phyloP scores from a whole-genome alignment of 2,797 vertebrate species.

The Manis pentadactyla region DNA sequence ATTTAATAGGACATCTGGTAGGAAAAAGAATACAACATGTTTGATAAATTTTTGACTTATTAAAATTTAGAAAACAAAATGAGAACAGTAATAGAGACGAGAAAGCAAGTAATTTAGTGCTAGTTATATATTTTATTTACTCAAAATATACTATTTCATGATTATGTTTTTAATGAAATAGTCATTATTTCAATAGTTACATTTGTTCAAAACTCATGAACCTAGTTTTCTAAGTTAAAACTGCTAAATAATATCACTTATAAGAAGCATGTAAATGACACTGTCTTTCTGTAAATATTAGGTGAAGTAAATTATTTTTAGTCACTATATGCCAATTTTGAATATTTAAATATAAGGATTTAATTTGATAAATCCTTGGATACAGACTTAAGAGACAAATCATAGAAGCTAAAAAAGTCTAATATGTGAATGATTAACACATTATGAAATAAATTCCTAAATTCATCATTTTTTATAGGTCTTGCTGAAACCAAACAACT shows the following conservation, averaged over 20 bases:
- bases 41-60: neutral
- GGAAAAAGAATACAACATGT: neutral
- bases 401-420: neutral
- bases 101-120: neutral
- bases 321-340: neutral
- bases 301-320: neutral
- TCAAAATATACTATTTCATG: neutral
- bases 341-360: conserved; percentile 35
- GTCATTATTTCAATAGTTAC: neutral
- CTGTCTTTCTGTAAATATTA: neutral
- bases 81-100: conserved; percentile 5
- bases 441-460: neutral
- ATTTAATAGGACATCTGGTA: neutral
- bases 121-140: neutral
- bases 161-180: neutral
- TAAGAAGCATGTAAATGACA: neutral
- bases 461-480: conserved; percentile 59
- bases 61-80: conserved; percentile 30
- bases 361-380: neutral
- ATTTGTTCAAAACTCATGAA: neutral
- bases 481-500: conserved; percentile 31
- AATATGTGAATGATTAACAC: neutral
- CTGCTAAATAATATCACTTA: neutral
- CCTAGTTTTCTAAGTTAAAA: conserved; percentile 45
- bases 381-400: neutral